Evolutionary conservation across 1,140 invertebrate species (phyloP), one percentile per base, ranked within the genome.

Genomic region (Adelges cooleyi): DNA sequence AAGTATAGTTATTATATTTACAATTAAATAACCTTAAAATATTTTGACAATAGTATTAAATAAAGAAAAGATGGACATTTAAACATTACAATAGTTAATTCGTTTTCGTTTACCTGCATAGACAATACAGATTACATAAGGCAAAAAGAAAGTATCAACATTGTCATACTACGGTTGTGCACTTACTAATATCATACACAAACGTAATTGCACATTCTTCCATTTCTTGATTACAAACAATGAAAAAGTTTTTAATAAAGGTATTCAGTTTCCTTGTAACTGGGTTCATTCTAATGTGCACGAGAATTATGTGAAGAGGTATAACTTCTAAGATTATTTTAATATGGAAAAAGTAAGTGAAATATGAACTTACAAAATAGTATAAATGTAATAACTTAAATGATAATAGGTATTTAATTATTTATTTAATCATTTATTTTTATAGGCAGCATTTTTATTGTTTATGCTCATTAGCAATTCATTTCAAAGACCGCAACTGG

Each of bases 221-320:
- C 56, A 25, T 48, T 10, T 62, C 23, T 48, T 62, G 56, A 27
- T 1, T 48, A 62, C 2, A 46, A 62, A 62, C 56, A 62, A 62
- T 62, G 18, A 18, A 20, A 25, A 62, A 2, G 4, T 2, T n/a
- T 29, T 48, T 4, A 5, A 29, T 22, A 11, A 62, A 48, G 46
- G 20, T 46, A 9, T 33, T 46, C 38, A 46, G 20, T 23, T 46
- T 18, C 10, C 6, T 3, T 13, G 25, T 8, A 15, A 0, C 46
- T 20, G 11, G 11, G 6, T 42, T 22, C 56, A 62, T 59, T 59
- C 23, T 36, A 25, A 25, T 27, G n/a, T 23, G 13, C 25, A 18
- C n/a, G 25, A 8, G 36, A 38, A 59, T 40, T 18, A 29, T 44
- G 54, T 44, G 27, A 59, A 59, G 40, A 44, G 42, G 15, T 27